These are phyloP conservation scores for Rotaria magnacalcarata DNA, from an alignment of 2,888 invertebrate species.

Conservation along the genomic window DNA sequence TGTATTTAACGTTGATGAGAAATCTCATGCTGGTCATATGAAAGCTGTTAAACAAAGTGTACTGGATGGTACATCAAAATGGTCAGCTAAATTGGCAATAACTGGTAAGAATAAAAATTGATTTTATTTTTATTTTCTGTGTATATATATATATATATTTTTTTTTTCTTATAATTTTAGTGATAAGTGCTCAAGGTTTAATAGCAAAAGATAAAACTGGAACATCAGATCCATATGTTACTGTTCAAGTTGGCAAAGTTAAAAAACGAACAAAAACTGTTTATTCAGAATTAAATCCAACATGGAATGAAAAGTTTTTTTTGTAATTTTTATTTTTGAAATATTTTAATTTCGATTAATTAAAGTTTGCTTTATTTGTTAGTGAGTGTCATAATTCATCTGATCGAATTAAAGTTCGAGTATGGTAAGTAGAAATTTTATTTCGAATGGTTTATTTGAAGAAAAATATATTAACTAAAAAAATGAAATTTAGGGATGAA, in stretches of 20 bases:
- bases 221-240: constrained; percentile 98
- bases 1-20: constrained; percentile 89
- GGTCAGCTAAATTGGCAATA: constrained; percentile 99
- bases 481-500: constrained; percentile 67
- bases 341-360: constrained; percentile 16
- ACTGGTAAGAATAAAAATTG: constrained; percentile 63
- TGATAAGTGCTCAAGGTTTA: constrained; percentile 97
- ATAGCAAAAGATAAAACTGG: constrained; percentile 99
- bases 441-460: too few relatives aligned
- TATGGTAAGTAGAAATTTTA: constrained; percentile 66
- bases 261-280: constrained; percentile 97
- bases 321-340: constrained; percentile 75
- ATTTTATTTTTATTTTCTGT: too few relatives aligned
- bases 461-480: too few relatives aligned
- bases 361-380: constrained; percentile 52
- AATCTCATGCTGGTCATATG: constrained; percentile 89
- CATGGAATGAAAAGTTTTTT: constrained; percentile 99
- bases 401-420: constrained; percentile 96
- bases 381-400: constrained; percentile 99
- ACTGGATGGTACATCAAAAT: constrained; percentile 96
- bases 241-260: constrained; percentile 97
- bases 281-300: constrained; percentile 97
- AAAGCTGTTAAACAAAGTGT: constrained; percentile 96
- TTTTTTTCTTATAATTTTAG: constrained; percentile 56
- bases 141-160: too few relatives aligned